Conservation (phyloP, 2,888 invertebrate genomes). For the Sipha maydis region DNA sequence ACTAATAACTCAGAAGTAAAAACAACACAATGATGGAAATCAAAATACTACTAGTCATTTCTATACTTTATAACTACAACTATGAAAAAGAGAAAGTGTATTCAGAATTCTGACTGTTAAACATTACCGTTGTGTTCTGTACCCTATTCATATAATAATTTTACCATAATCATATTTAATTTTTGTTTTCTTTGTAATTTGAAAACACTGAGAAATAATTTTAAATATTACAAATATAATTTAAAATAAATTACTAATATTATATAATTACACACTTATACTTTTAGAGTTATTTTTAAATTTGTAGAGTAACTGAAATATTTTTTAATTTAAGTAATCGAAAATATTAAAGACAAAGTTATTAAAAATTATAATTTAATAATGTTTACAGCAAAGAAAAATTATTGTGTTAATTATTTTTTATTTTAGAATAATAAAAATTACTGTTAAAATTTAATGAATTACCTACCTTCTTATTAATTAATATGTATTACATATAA, state of each 20-base stretch:
- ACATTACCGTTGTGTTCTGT: constrained; percentile 35
- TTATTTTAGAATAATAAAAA: too few relatives aligned
- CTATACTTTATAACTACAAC: constrained; percentile 24
- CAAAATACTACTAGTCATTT: constrained; percentile 35
- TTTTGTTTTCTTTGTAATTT: constrained; percentile 40
- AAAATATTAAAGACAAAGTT: too few relatives aligned
- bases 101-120: constrained; percentile 52
- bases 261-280: neutral
- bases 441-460: too few relatives aligned
- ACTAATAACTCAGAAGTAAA: constrained; percentile 8
- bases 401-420: too few relatives aligned
- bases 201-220: neutral
- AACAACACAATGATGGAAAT: constrained; percentile 35
- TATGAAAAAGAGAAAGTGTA: constrained; percentile 58
- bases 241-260: neutral
- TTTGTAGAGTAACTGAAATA: too few relatives aligned
- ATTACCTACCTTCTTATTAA: too few relatives aligned
- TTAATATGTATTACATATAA: too few relatives aligned
- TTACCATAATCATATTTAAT: constrained; percentile 10
- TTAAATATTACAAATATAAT: neutral
- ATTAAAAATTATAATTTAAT: too few relatives aligned
- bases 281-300: too few relatives aligned
- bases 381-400: too few relatives aligned
- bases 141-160: constrained; percentile 37
- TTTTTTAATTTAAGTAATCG: too few relatives aligned